Conservation (phyloP, 2,113 vertebrate species). For the Hydropotes inermis region DNA sequence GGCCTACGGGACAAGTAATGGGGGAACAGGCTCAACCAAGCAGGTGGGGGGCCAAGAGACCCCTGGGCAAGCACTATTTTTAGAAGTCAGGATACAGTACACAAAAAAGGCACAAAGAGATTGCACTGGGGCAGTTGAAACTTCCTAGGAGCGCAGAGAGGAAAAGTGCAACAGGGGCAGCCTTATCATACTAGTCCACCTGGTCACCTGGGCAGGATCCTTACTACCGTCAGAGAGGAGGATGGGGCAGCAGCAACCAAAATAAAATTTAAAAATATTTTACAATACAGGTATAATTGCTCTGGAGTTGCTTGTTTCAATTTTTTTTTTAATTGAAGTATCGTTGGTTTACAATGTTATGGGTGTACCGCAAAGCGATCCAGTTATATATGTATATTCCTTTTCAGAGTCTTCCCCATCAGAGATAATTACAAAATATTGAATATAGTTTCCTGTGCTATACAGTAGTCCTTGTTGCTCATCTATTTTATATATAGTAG, state of each 20-base stretch:
- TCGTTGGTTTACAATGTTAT: not conserved
- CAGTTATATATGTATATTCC: not conserved
- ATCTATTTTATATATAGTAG: not conserved
- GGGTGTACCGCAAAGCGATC: not conserved
- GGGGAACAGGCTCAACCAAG: not conserved
- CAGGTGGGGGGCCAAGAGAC: not conserved
- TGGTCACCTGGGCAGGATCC: not conserved
- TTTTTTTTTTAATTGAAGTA: not conserved
- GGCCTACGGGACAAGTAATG: rapidly evolving
- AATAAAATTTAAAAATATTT: not conserved
- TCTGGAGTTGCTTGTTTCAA: not conserved
- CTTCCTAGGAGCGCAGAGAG: not conserved
- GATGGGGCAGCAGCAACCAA: not conserved
- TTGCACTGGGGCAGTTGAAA: not conserved
- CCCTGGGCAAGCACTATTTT: not conserved
- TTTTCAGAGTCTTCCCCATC: not conserved
- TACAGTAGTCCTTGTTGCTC: not conserved
- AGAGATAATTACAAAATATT: not conserved
- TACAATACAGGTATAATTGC: not conserved
- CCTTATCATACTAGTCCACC: not conserved
- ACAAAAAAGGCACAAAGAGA: not conserved
- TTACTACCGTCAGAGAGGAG: no score
- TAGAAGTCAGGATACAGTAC: not conserved
- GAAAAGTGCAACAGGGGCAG: not conserved
- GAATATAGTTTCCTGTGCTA: not conserved